Conservation (phyloP, 1,140 invertebrate species). For the Neodiprion pinetum region DNA sequence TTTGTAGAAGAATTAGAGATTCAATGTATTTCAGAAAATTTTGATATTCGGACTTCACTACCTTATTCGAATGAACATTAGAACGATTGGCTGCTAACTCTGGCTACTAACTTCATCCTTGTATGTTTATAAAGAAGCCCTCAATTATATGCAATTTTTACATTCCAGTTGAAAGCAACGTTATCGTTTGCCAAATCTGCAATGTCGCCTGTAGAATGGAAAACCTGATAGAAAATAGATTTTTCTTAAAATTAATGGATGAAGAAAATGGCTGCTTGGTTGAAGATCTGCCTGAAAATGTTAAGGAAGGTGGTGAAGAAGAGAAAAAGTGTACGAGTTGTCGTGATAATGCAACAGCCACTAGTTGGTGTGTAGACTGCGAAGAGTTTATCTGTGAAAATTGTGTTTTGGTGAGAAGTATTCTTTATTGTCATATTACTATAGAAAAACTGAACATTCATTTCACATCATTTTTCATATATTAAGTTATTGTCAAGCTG, state of each 20-base stretch:
- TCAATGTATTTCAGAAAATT: no score
- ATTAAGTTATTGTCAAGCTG: neutral
- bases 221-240: slow-evolving; percentile 55
- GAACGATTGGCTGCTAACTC: no score
- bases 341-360: slow-evolving; percentile 80
- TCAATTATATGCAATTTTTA: slow-evolving; percentile 16
- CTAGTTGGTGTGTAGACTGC: slow-evolving; percentile 88
- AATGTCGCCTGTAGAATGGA: slow-evolving; percentile 52
- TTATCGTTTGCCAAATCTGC: slow-evolving; percentile 52
- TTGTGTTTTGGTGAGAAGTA: slow-evolving; percentile 70
- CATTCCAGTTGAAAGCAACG: slow-evolving; percentile 44
- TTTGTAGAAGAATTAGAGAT: no score
- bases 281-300: slow-evolving; percentile 47
- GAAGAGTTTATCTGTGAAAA: slow-evolving; percentile 89
- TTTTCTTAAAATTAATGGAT: slow-evolving; percentile 51
- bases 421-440: neutral
- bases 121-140: neutral
- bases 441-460: neutral
- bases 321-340: slow-evolving; percentile 85
- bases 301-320: slow-evolving; percentile 51
- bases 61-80: no score
- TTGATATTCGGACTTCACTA: no score
- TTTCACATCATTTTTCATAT: neutral
- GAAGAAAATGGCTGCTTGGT: slow-evolving; percentile 58
- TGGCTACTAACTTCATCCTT: neutral